Conservation (phyloP, 1,140 invertebrate genomes). For the Doryteuthis pealeii region DNA sequence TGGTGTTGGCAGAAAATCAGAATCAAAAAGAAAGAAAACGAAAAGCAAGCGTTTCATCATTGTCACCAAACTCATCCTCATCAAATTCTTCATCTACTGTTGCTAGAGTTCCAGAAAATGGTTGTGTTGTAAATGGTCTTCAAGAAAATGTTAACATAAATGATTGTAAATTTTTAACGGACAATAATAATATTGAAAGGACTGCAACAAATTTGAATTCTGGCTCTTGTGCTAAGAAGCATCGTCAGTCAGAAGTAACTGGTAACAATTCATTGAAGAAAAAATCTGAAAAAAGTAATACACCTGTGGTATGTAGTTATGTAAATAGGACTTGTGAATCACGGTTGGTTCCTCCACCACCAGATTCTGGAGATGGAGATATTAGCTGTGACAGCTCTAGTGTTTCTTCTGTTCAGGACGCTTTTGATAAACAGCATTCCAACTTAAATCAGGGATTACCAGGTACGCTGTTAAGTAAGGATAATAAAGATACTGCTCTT, state of each 20-base stretch:
- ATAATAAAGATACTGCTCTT: not conserved
- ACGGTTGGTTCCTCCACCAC: conserved; percentile 41
- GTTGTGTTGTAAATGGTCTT: conserved; percentile 14
- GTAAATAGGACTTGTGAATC: conserved; percentile 21
- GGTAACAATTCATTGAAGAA: not conserved
- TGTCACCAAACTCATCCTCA: not conserved
- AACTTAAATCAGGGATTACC: conserved; percentile 11
- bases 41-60: not conserved
- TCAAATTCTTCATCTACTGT: not conserved
- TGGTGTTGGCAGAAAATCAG: conserved; percentile 1
- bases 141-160: conserved; percentile 1
- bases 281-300: conserved; percentile 5
- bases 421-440: conserved; percentile 15
- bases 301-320: conserved; percentile 10
- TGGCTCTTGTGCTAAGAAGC: not conserved
- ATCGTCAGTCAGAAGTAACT: not conserved
- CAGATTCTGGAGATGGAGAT: conserved; percentile 41
- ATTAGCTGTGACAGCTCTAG: conserved; percentile 46
- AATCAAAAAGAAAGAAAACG: not conserved
- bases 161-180: conserved; percentile 11
- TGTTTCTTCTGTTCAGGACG: conserved; percentile 6
- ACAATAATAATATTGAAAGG: conserved; percentile 11
- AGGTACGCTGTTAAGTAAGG: not conserved
- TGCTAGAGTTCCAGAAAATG: conserved; percentile 13
- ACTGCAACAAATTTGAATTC: conserved; percentile 4